A percentile compares a stretch with the other conserved stretches of the same genome.
phyloP scores from a whole-genome alignment of 1,140 invertebrate species.

The Heliconius eleuchia region DNA sequence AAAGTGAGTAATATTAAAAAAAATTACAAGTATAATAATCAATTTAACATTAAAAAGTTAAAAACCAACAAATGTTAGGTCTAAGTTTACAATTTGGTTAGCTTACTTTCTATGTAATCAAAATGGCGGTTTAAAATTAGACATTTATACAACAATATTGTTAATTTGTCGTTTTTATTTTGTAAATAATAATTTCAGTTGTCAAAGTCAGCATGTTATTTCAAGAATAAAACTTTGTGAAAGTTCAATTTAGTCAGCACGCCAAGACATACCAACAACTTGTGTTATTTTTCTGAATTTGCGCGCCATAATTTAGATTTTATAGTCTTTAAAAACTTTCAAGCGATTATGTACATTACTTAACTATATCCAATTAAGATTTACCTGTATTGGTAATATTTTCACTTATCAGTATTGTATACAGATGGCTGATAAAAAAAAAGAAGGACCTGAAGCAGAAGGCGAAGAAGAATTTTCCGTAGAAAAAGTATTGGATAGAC shows the following conservation, averaged over 20 bases:
- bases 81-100: slow-evolving; percentile 21
- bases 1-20: not conserved
- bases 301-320: slow-evolving; percentile 1
- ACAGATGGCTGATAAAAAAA: slow-evolving; percentile 74
- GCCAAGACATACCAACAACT: not conserved
- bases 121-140: slow-evolving; percentile 55
- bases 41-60: not conserved
- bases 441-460: slow-evolving; percentile 76
- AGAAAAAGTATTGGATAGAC: slow-evolving; percentile 93
- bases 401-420: slow-evolving; percentile 20
- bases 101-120: slow-evolving; percentile 40
- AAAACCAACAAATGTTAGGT: not conserved
- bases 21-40: not conserved
- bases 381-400: not conserved
- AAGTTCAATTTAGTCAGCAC: not conserved
- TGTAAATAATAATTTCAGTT: not conserved
- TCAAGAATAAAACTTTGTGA: not conserved
- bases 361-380: not conserved
- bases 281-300: not conserved
- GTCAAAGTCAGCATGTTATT: not conserved
- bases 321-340: not conserved
- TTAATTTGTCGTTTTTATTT: not conserved
- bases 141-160: slow-evolving; percentile 18
- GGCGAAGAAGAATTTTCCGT: slow-evolving; percentile 94
- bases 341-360: not conserved